Evolutionary conservation across 1,140 invertebrate genomes (phyloP).

Genomic region (Drosophila ficusphila): DNA sequence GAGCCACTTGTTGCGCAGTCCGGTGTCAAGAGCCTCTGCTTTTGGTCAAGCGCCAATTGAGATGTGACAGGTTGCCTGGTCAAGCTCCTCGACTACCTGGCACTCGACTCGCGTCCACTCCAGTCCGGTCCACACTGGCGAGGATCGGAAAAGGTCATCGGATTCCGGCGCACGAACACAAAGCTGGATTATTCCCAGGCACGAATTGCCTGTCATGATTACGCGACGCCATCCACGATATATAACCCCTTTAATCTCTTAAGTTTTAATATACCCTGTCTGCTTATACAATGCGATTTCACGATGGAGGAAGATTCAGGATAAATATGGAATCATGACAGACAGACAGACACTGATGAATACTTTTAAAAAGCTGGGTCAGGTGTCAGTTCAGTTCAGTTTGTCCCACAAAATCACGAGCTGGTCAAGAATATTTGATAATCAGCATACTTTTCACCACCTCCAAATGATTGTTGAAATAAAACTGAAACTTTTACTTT

Average conservation of each 20-base stretch:
- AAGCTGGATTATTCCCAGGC: slow-evolving; percentile 20
- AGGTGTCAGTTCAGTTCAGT: neutral
- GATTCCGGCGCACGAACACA: slow-evolving; percentile 26
- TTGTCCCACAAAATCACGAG: neutral
- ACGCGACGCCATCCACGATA: slow-evolving; percentile 20
- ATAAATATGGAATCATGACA: slow-evolving; percentile 26
- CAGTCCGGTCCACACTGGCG: neutral
- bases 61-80: slow-evolving; percentile 48
- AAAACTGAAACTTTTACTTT: neutral
- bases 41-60: slow-evolving; percentile 48
- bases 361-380: neutral
- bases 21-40: slow-evolving; percentile 25
- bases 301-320: neutral
- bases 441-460: no score
- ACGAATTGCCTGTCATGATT: slow-evolving; percentile 39
- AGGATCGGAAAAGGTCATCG: slow-evolving; percentile 20
- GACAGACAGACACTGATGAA: slow-evolving; percentile 12
- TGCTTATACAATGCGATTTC: slow-evolving; percentile 19
- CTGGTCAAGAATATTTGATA: neutral
- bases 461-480: no score
- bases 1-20: slow-evolving; percentile 2
- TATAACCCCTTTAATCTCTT: slow-evolving; percentile 30
- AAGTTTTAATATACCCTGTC: slow-evolving; percentile 46
- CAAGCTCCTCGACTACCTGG: slow-evolving; percentile 18
- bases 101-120: neutral